Evolutionary conservation across 2,888 invertebrate genomes (phyloP), one percentile per base, ranked within the genome.

Genomic region (Acheta domesticus): DNA sequence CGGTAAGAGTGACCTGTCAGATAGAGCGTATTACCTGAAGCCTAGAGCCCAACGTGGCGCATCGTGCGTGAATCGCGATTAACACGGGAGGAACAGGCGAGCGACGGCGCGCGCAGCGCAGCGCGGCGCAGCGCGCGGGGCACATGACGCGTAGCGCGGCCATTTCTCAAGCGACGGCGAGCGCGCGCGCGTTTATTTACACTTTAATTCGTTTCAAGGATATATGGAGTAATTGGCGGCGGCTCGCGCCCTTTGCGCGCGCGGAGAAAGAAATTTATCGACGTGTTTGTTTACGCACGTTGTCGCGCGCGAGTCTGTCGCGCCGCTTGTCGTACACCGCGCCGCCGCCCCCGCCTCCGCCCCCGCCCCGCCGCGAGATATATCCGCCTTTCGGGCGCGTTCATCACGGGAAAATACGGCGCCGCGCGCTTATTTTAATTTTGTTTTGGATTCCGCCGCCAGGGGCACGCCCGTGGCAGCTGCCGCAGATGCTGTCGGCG

Each of bases 331-430:
- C 16, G 14, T 62, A n/a, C 16, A 14, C 62, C 62, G n/a, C n/a
- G 62, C 62, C 62, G 62, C 62, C n/a, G 14, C 62, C n/a, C n/a
- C 62, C 62, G n/a, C 62, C 62, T 16, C n/a, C 16, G 14, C 62
- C 62, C 16, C 62, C 62, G n/a, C 62, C 16, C 62, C 62, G n/a
- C 62, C 8, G 62, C 62, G n/a, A 62, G 62, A 62, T 62, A 62
- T 62, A 62, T 62, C 62, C 62, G 62, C 62, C n/a, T n/a, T n/a
- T n/a, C 62, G 62, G n/a, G 62, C 14, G 62, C 62, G 62, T 62
- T 62, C 62, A 62, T 62, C 62, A 62, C 62, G 62, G 62, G 62
- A 62, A 62, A 62, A 62, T 62, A 62, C 62, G 62, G 62, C 62
- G 62, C 16, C 62, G 62, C 62, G 62, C 62, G 62, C 62, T 62